Evolutionary conservation across 2,888 invertebrate genomes (phyloP).

Genomic region (Agrenia bidenticulata): DNA sequence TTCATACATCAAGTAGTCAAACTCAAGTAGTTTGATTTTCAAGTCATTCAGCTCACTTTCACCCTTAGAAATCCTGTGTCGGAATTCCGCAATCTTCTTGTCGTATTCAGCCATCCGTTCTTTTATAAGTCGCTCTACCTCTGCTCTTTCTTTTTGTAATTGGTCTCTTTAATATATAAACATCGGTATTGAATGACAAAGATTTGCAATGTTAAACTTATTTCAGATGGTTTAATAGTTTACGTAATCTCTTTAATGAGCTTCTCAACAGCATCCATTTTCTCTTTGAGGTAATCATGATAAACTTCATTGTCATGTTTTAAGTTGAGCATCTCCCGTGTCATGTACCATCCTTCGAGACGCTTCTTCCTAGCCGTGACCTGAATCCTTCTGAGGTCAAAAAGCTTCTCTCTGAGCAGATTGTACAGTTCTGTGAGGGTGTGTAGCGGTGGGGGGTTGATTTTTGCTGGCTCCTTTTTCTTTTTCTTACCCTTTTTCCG

Average conservation of each 20-base stretch:
- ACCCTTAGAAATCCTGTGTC: constrained; percentile 31
- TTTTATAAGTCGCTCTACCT: constrained; percentile 40
- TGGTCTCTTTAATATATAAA: constrained; percentile 11
- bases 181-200: background rate
- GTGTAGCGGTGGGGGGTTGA: constrained; percentile 46
- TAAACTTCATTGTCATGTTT: constrained; percentile 48
- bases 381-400: constrained; percentile 35
- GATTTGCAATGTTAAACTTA: background rate
- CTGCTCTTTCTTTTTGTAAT: constrained; percentile 38
- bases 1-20: constrained; percentile 47
- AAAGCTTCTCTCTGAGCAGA: constrained; percentile 33
- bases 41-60: constrained; percentile 36
- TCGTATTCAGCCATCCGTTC: constrained; percentile 35
- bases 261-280: constrained; percentile 42
- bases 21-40: constrained; percentile 38
- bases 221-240: too few species aligned
- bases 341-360: constrained; percentile 50
- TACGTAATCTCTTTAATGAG: constrained; percentile 45
- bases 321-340: constrained; percentile 43
- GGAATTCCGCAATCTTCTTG: constrained; percentile 32
- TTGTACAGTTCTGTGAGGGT: constrained; percentile 48
- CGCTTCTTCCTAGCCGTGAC: constrained; percentile 45
- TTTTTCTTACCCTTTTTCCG: constrained; percentile 19
- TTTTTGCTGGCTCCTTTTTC: constrained; percentile 24
- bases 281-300: constrained; percentile 43